These are phyloP conservation scores for Acrocephalus scirpaceus DNA, from an alignment of 2,797 vertebrate species.

Conservation along the genomic window DNA sequence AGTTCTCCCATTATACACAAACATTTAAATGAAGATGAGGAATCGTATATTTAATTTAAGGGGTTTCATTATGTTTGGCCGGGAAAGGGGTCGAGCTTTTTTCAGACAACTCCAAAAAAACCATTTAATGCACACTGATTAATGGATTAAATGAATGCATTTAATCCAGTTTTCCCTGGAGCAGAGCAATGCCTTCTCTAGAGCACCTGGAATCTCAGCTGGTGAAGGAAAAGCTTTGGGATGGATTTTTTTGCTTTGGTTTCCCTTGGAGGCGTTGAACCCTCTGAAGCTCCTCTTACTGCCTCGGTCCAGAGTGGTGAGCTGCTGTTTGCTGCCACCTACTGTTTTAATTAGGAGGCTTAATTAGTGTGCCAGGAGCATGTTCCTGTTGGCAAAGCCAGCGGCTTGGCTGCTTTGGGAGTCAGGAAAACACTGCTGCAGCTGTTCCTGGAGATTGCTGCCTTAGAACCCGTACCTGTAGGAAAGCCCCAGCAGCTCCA, in stretches of 20 bases:
- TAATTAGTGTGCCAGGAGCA: background rate
- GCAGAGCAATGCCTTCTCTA: background rate
- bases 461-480: background rate
- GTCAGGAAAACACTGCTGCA: background rate
- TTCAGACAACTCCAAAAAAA: background rate
- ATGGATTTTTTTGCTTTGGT: background rate
- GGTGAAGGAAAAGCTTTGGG: background rate
- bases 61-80: background rate
- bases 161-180: background rate
- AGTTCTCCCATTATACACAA: background rate
- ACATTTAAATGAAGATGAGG: background rate
- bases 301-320: background rate
- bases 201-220: background rate
- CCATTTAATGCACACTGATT: background rate
- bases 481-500: background rate
- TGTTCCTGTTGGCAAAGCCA: background rate
- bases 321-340: constrained; percentile 83
- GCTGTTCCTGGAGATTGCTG: background rate
- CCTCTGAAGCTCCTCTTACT: background rate
- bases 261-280: background rate
- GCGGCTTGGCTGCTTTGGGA: background rate
- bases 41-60: background rate
- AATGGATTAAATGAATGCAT: too few relatives aligned
- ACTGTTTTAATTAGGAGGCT: constrained; percentile 48
- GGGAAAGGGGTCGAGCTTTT: background rate